These are phyloP conservation scores for Elegia similella DNA, from an alignment of 2,888 invertebrate genomes.

Conservation along the genomic window DNA sequence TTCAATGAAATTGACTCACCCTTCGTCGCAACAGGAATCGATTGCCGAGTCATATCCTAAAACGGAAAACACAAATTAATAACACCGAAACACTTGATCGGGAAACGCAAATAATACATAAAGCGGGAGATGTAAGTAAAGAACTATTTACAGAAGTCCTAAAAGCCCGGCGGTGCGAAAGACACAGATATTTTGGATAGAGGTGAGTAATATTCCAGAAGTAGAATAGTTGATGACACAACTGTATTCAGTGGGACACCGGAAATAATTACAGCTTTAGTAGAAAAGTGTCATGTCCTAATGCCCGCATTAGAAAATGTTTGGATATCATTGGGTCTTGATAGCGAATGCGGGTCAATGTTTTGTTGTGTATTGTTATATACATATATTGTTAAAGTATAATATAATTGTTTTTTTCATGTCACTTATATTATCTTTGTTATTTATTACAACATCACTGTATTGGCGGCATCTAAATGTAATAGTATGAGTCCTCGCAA, in stretches of 20 bases:
- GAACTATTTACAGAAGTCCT: constrained; percentile 25
- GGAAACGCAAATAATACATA: constrained; percentile 31
- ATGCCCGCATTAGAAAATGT: constrained; percentile 27
- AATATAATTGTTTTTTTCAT: not conserved
- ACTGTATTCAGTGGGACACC: constrained; percentile 18
- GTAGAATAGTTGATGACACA: constrained; percentile 18
- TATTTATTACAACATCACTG: no score
- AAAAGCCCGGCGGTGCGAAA: constrained; percentile 12
- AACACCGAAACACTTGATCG: constrained; percentile 16
- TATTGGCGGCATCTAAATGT: no score
- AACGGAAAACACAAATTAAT: constrained; percentile 57
- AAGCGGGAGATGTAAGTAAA: constrained; percentile 30
- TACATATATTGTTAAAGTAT: constrained; percentile 19
- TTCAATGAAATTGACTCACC: constrained; percentile 50
- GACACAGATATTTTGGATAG: constrained; percentile 2
- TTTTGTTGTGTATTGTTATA: constrained; percentile 20
- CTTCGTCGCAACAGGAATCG: constrained; percentile 78
- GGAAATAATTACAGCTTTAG: constrained; percentile 18
- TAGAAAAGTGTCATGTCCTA: constrained; percentile 13
- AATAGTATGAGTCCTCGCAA: no score
- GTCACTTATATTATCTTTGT: no score
- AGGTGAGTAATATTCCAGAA: constrained; percentile 21
- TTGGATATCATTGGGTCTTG: constrained; percentile 24
- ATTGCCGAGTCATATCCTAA: constrained; percentile 81
- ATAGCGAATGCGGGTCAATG: constrained; percentile 26